phyloP scores from a whole-genome alignment of 64 coral and sea anemone genomes.

The Orbicella faveolata region DNA sequence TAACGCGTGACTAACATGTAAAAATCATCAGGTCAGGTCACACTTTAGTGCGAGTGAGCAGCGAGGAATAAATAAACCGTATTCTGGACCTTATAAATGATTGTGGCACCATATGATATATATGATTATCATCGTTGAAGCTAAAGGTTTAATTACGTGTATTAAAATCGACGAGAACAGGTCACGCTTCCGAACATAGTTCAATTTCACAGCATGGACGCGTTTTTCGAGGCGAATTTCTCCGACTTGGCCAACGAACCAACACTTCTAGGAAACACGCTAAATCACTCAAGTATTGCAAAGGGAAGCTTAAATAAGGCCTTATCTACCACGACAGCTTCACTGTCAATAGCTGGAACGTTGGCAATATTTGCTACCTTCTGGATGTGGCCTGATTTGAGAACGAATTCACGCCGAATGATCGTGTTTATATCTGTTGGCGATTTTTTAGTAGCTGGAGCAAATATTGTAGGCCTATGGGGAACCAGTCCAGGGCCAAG shows the following conservation, averaged over 20 bases:
- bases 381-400: conserved; percentile 71
- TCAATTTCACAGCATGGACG: no score
- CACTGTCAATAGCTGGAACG: conserved; percentile 73
- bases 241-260: background rate
- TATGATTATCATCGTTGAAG: no score
- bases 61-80: no score
- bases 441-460: conserved; percentile 70
- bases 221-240: no score
- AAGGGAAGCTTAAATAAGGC: background rate
- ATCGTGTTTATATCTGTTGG: conserved; percentile 92
- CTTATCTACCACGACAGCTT: conserved; percentile 50
- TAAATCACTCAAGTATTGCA: background rate
- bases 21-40: no score
- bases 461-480: conserved; percentile 44
- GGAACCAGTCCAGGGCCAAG: background rate
- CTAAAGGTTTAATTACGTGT: no score
- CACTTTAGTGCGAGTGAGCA: no score
- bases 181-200: no score
- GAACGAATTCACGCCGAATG: conserved; percentile 75
- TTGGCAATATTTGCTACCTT: conserved; percentile 72
- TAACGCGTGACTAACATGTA: no score
- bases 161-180: no score
- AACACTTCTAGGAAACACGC: background rate
- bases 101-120: no score
- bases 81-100: no score